Base-by-base conservation (phyloP, 2,797 vertebrate species). In the Microctenopoma stevenorrisi region DNA sequence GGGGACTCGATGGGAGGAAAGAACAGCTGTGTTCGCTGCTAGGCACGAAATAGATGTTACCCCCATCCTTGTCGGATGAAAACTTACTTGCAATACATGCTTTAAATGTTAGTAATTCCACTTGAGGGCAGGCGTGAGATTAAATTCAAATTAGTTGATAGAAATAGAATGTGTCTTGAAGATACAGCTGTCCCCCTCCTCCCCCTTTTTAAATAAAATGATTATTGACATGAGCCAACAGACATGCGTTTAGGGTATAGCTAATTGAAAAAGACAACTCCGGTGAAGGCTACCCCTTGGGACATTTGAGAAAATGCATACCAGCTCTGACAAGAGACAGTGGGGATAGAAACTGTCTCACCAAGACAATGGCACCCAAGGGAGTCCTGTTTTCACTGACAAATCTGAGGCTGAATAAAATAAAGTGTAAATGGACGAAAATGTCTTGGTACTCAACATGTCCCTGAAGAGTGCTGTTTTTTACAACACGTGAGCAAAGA, bases 211-310 rank as follows among this genome's bases (percentile, higher is more conserved):
- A 51, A 74, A 79, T 73, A 42, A 77, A 83, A 87, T 76, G 51
- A 71, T 85, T 93, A 91, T 91, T 93, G 92, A 93, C 88, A 78
- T 53, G 70, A 78, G 74, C 81, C 81, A 82, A 73, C 61, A 64
- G 83, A 82, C 78, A 68, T 70, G 73, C 48, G 37, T 84, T 83
- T 71, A 71, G 74, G 79, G 64, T 72, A 64, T 37, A 50, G 72
- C 87, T 92, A 93, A 94, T 93, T 92, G 87, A 90, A 93, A 92
- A 83, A 75, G 91, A 93, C 92, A 92, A 83, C 70, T 77, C 52
- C 51, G 73, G 79, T 70, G 69, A 77, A 82, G 48, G 64, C 65
- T 28, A 71, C 63, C 83, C 88, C 82, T 71, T 61, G 84, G 84
- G 86, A 87, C 52, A 52, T 64, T 71, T 38, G 22, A 73, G 64